Percentiles rank a stretch among this genome's conserved stretches.
Conservation (phyloP, 2,113 vertebrate genomes). For the Mixornis gularis region DNA sequence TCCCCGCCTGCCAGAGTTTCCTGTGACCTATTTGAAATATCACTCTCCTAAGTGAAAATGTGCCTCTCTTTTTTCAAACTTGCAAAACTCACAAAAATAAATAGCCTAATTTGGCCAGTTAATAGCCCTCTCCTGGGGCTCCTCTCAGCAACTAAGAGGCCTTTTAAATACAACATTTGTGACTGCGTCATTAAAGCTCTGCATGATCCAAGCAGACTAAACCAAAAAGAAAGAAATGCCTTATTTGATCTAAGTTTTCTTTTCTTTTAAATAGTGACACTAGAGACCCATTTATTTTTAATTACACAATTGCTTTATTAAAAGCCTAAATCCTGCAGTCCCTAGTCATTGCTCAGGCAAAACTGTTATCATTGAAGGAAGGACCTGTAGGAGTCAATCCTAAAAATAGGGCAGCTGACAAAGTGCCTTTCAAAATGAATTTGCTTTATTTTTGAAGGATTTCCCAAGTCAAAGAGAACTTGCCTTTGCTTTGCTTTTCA, state of each 20-base stretch:
- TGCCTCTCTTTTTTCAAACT: constrained; percentile 63
- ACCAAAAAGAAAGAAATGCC: constrained; percentile 61
- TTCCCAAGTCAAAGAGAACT: constrained; percentile 6
- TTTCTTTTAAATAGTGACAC: constrained; percentile 62
- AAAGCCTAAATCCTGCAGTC: constrained; percentile 54
- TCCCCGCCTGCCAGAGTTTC: constrained; percentile 57
- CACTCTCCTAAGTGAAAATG: constrained; percentile 62
- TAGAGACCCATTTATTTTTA: constrained; percentile 66
- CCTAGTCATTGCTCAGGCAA: constrained; percentile 53
- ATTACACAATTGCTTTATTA: constrained; percentile 65
- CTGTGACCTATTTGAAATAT: constrained; percentile 66
- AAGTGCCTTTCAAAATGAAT: constrained; percentile 24
- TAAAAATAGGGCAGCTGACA: constrained; percentile 59
- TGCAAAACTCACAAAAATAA: constrained; percentile 68
- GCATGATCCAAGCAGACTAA: constrained; percentile 53
- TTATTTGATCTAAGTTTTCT: constrained; percentile 65
- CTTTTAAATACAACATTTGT: constrained; percentile 67
- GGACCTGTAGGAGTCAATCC: constrained; percentile 53
- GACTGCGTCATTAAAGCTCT: constrained; percentile 59
- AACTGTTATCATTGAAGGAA: constrained; percentile 39
- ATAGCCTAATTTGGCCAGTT: constrained; percentile 64
- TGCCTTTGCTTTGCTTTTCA: constrained; percentile 7
- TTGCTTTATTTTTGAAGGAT: constrained; percentile 43
- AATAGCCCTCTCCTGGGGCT: constrained; percentile 61
- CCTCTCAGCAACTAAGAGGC: constrained; percentile 57